Evolutionary conservation across 2,797 vertebrate genomes (phyloP), one percentile per base, ranked within the genome.

Genomic region (Oophaga sylvatica): DNA sequence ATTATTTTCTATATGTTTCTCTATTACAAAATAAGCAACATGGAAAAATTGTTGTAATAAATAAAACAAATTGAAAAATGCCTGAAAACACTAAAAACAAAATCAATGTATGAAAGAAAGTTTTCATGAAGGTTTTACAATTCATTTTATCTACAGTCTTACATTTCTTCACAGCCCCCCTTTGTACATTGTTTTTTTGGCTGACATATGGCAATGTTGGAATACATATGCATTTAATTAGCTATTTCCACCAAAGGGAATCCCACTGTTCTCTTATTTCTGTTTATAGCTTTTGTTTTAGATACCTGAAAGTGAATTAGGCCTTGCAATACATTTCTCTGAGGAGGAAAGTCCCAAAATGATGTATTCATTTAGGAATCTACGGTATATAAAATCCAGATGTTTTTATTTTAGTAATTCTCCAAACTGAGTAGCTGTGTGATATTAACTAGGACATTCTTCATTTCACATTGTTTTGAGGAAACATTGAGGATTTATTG

Each of bases 261-360:
- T 68, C 19, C 60, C 62, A 67, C 19, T 57, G 60, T 85, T 85
- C 84, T 85, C 84, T 59, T 79, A 48, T 85, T 85, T 85, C 84
- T 85, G 84, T 85, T 85, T 85, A 70, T 85, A 85, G 75, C 56
- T 16, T 85, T 79, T 85, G 75, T 85, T 85, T 62, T 85, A 85
- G 84, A 85, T 85, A 85, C 84, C 76, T 60, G n/a, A 57, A 67
- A 35, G 19, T 86, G 13, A 3, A 85, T 59, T 45, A 70, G 20
- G 11, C 62, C 53, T 70, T 70, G 20, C 75, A 80, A 68, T 59
- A 71, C 53, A 57, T 17, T n/a, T 65, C 73, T 77, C 84, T 26
- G 10, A 35, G 60, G 73, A 57, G 83, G 71, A 63, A 65, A 68
- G 26, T 35, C 84, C 71, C 15, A 4, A 26, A 19, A 81, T 81